Conservation (phyloP, 2,797 vertebrate genomes). For the Delichon dasypus region DNA sequence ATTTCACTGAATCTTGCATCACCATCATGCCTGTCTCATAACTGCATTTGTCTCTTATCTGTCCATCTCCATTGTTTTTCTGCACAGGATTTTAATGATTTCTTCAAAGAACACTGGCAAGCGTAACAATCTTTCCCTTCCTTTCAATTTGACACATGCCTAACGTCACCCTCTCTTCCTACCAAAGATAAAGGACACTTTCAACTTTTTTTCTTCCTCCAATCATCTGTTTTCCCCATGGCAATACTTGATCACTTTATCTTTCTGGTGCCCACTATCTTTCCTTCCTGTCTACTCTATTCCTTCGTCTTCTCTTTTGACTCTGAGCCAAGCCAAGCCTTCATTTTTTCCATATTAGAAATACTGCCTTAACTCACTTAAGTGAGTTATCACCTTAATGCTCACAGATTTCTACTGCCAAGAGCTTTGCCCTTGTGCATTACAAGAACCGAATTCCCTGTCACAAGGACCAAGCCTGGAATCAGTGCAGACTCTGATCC, state of each 20-base stretch:
- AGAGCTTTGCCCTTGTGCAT: background rate
- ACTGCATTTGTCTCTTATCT: background rate
- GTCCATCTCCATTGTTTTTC: background rate
- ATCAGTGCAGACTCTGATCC: background rate
- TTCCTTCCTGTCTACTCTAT: background rate
- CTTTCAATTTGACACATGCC: background rate
- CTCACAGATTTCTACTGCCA: background rate
- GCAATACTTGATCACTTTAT: background rate
- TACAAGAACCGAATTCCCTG: background rate
- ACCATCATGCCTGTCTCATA: background rate
- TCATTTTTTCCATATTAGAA: background rate
- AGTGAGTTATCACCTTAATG: background rate
- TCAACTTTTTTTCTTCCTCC: background rate
- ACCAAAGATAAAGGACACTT: background rate
- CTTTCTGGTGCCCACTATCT: background rate
- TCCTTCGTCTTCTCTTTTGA: background rate
- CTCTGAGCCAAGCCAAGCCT: background rate
- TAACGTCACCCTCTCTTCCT: background rate
- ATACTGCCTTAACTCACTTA: background rate
- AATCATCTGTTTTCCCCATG: background rate
- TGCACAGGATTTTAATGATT: conserved; percentile 11
- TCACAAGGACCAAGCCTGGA: background rate
- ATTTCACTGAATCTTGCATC: background rate
- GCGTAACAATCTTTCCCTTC: background rate
- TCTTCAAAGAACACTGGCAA: conserved; percentile 10